phyloP scores from a whole-genome alignment of 2,797 vertebrate species.

The Xenops minutus region DNA sequence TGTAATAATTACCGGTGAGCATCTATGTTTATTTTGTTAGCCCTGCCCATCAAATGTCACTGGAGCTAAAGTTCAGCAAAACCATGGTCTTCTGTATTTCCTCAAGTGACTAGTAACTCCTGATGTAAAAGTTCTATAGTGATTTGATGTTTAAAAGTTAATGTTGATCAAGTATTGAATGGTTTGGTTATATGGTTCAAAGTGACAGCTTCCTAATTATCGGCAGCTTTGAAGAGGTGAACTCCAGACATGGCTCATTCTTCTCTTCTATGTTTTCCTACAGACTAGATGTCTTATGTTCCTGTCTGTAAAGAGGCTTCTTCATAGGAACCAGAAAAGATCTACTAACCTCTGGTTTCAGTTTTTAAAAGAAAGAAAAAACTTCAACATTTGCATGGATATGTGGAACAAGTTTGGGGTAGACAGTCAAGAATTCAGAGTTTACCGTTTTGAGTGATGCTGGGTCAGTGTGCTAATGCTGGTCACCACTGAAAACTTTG shows the following conservation, averaged over 20 bases:
- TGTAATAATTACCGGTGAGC: neutral
- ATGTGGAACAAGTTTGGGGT: neutral
- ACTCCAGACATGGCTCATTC: neutral
- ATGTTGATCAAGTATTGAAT: neutral
- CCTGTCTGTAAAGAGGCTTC: neutral
- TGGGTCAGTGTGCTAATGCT: neutral
- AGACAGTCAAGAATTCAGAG: neutral
- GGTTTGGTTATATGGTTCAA: neutral
- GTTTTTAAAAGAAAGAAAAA: neutral
- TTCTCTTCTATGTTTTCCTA: neutral
- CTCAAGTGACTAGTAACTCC: neutral
- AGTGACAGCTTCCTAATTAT: neutral
- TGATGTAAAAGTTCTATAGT: neutral
- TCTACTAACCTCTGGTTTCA: neutral
- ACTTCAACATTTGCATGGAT: neutral
- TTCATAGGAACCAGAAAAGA: neutral
- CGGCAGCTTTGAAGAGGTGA: neutral
- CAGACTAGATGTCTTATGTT: neutral
- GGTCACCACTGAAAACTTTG: neutral
- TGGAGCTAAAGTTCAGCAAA: neutral
- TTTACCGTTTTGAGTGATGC: neutral
- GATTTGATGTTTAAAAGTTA: neutral
- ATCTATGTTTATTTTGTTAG: neutral
- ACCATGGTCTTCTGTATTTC: neutral
- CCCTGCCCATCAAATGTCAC: neutral